Percentiles rank a stretch among this genome's conserved stretches.
phyloP scores from a whole-genome alignment of 2,888 invertebrate genomes.

The Biston betularia region DNA sequence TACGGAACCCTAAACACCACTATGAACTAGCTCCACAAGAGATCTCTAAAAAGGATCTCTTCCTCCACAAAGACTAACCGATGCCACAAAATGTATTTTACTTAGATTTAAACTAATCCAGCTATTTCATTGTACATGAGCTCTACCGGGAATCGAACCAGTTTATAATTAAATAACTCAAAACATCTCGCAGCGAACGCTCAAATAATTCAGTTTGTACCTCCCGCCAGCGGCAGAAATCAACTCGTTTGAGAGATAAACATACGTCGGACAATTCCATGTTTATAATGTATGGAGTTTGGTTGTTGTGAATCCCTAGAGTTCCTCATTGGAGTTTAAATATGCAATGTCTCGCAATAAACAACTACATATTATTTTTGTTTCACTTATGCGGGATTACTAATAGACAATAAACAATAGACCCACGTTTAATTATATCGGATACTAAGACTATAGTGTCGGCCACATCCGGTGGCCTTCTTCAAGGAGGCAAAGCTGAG shows the following conservation, averaged over 20 bases:
- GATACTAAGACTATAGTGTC: too few species aligned
- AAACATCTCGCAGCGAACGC: slow-evolving; percentile 53
- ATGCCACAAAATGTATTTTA: too few species aligned
- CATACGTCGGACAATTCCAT: background rate
- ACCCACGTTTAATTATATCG: too few species aligned
- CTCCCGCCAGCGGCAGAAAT: slow-evolving; percentile 10
- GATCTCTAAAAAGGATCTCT: too few species aligned
- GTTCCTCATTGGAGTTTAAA: background rate
- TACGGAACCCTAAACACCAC: too few species aligned
- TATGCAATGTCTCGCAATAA: background rate
- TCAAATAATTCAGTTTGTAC: slow-evolving; percentile 58
- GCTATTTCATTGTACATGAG: slow-evolving; percentile 49
- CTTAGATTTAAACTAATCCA: slow-evolving; percentile 3
- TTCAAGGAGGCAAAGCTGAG: too few species aligned
- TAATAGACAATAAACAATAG: too few species aligned
- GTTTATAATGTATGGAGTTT: background rate
- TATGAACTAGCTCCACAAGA: too few species aligned
- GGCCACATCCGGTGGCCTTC: too few species aligned
- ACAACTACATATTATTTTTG: background rate
- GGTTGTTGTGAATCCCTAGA: background rate
- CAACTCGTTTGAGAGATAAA: slow-evolving; percentile 20
- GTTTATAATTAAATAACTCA: slow-evolving; percentile 61
- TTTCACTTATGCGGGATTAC: too few species aligned
- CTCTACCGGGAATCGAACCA: slow-evolving; percentile 53
- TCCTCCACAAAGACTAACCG: too few species aligned